Evolutionary conservation across 2,113 vertebrate genomes (phyloP), one percentile per base, ranked within the genome.

Genomic region (Periophthalmodon schlosseri): DNA sequence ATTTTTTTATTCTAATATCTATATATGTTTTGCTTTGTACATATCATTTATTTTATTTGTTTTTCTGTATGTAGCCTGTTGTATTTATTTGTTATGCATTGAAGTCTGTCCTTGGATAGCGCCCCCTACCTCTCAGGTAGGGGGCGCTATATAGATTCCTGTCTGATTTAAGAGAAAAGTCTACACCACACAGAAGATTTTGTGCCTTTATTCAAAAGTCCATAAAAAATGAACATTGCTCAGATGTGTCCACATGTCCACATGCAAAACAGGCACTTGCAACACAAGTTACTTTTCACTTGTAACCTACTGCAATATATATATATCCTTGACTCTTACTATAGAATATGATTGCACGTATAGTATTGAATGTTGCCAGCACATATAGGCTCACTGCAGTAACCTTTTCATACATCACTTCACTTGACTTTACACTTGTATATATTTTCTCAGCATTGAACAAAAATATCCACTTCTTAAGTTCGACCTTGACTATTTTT

Each of bases 151-250:
- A 10, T 10, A 10, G 1, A 10, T 44, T 0, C 12, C 24, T 15
- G 21, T 9, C 56, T 24, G 12, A 13, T 58, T 23, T 10, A 24
- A 61, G 21, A 15, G 23, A 60, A 24, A 36, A 4, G 8, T 6
- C 15, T 18, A 34, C 28, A 39, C 8, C 63, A 65, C 18, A 21
- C 28, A 49, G 21, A 71, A 21, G 66, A 1, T 57, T n/a, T 85
- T 74, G n/a, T 76, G 77, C 28, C 64, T 90, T 88, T 91, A 89
- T 77, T 89, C 24, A 47, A 50, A 80, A 82, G 79, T 86, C 73
- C 76, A 81, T 84, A 79, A 82, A 87, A 88, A 86, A 83, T 64
- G 50, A 83, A 81, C 75, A 85, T 81, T 83, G 84, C 33, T 77
- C 28, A 65, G 66, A 81, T 68, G 20, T 78, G 72, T 67, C 33